These are phyloP conservation scores for Odontocolon sp. DNA, from an alignment of 2,888 invertebrate genomes.

Conservation along the genomic window DNA sequence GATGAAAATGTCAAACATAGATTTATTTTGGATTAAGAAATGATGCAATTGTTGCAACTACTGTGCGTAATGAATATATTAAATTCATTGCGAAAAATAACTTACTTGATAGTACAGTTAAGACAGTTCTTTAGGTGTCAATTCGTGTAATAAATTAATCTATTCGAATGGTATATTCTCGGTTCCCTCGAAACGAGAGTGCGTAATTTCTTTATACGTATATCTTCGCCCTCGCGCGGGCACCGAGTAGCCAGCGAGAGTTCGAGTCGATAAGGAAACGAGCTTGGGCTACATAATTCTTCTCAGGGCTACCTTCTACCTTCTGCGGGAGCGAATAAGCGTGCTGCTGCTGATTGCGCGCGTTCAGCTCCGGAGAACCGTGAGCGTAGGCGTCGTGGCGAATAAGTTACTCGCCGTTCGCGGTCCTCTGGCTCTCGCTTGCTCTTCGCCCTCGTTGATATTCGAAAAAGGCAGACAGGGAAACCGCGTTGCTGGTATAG, in stretches of 20 bases:
- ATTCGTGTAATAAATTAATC: conserved; percentile 12
- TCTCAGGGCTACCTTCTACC: conserved; percentile 41
- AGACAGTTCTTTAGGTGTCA: neutral
- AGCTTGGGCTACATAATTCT: conserved; percentile 56
- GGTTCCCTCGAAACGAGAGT: conserved; percentile 11
- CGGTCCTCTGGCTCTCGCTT: conserved; percentile 36
- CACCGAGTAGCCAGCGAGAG: conserved; percentile 31
- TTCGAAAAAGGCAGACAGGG: conserved; percentile 34
- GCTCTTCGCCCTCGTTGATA: conserved; percentile 10
- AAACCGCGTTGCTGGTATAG: conserved; percentile 40
- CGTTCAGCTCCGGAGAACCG: conserved; percentile 32
- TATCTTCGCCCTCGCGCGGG: neutral
- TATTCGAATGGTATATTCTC: neutral
- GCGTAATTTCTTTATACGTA: conserved; percentile 28
- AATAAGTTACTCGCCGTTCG: conserved; percentile 49
- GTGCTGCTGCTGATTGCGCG: conserved; percentile 52
- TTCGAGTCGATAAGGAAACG: conserved; percentile 53
- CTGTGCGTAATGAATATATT: no score
- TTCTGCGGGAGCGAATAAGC: conserved; percentile 35
- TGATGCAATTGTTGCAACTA: no score
- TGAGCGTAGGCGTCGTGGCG: conserved; percentile 53
- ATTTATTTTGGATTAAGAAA: no score
- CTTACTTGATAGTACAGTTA: no score
- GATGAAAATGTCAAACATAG: no score
- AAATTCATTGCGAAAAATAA: no score